Base-by-base conservation (phyloP, 2,113 vertebrate genomes). In the Malaclemys terrapin region DNA sequence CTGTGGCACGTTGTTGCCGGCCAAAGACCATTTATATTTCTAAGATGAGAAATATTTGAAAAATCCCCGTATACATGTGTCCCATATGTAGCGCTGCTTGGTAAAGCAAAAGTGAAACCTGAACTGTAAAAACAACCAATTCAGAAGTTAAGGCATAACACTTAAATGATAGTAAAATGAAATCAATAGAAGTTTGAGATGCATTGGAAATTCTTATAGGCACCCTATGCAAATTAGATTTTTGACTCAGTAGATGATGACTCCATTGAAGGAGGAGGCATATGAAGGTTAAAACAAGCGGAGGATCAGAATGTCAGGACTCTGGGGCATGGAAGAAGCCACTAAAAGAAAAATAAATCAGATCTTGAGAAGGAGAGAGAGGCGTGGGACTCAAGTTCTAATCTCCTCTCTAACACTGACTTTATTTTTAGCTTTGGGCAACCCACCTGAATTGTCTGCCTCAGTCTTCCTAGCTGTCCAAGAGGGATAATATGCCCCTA, bases 1-100 rank as follows among this genome's bases (percentile, higher is more conserved):
- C 0, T 0, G 54, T 0, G 3, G 65, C 25, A 19, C 0, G 0
- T 4, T 1, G 0, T 56, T 88, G 62, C 52, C 62, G 31, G 82
- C 8, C 89, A 65, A 38, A 5, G 38, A 42, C 16, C 52, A 9
- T 16, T 50, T 72, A 47, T 0, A 72, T 38, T 38, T 72, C 65
- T 72, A n/a, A 49, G 20, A 75, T 82, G 29, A 56, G 81, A 96
- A 95, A 87, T 50, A 31, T 31, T 62, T 81, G 83, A 82, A 5
- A 94, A 50, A 75, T 89, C 52, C 31, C n/a, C 38, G 38, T 80
- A 42, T 22, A 42, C 1, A 50, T 4, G 0, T 29, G 78, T 31
- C 22, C 20, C 75, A 29, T 16, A 87, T 59, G 45, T 17, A 83
- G 52, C 31, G 72, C 54, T 25, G 49, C 93, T 85, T 93, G 85